Percentiles rank a stretch among this genome's conserved stretches.
Conservation (phyloP, 2,888 invertebrate genomes). For the Strigamia maritima region DNA sequence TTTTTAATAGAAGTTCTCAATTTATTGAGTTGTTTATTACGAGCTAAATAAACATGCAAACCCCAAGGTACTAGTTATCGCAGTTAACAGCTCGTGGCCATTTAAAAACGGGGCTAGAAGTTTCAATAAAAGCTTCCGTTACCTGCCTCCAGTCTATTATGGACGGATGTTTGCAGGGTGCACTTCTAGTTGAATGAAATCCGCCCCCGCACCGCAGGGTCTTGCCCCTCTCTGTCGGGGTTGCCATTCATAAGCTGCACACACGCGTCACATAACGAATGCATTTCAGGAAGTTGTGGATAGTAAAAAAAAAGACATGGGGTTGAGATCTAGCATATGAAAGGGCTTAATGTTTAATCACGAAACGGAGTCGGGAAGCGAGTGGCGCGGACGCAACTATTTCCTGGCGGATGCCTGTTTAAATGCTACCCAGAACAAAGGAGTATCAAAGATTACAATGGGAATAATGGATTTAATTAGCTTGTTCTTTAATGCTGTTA, state of each 20-base stretch:
- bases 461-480: no score
- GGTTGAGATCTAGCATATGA: background rate
- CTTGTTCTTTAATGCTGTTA: no score
- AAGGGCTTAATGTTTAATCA: background rate
- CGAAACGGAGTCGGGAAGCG: no score
- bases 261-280: background rate
- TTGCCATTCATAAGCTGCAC: conserved; percentile 2
- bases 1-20: no score
- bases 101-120: background rate
- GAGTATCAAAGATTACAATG: no score
- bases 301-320: background rate
- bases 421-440: no score
- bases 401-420: no score
- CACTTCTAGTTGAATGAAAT: background rate
- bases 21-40: no score
- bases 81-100: background rate
- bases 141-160: background rate
- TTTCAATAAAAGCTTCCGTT: background rate
- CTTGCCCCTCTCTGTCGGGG: background rate
- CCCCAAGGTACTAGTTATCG: background rate
- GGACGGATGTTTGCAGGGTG: background rate
- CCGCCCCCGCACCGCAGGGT: background rate
- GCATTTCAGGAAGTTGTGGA: conserved; percentile 4
- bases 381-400: no score
- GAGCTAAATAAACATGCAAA: background rate